Evolutionary conservation across 1,140 invertebrate species (phyloP), one percentile per base, ranked within the genome.

Genomic region (Mactra quadrangularis): DNA sequence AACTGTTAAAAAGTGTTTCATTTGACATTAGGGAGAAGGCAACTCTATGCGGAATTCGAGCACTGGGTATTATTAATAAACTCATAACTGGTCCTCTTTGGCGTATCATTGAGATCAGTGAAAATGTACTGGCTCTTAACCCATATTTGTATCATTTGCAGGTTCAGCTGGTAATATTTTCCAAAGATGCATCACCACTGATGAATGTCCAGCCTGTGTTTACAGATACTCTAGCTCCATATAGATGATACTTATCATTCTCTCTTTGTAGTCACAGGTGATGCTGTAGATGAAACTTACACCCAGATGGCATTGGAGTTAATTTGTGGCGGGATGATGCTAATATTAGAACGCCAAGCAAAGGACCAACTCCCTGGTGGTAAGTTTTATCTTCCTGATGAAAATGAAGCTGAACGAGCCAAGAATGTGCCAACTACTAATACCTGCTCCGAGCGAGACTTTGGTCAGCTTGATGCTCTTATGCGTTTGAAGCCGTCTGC

Each of bases 301-400:
- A 68, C 64, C 4, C 64, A 68, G 45, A 68, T 68, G 64, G 38
- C 64, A 35, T 22, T 68, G 41, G 64, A 68, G 19, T 22, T 22
- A 27, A 47, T 50, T 11, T 47, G 35, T 47, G 41, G 35, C 22
- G 45, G 64, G 1, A 9, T 4, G 0, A 47, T 47, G 25, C 6
- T 68, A 1, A 15, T 68, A 22, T 29, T 47, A 47, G 13, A 68
- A 47, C 15, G 22, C 3, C 38, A 68, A 47, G 19, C 38, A 4
- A 68, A 68, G 15, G 64, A 47, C 38, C 64, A 68, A 27, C 22
- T 68, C 1, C 64, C 64, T 7, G 64, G 64, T 47, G 64, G 64
- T 15, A 68, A 68, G 33, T 52, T 38, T 29, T 66, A 33, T 29
- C 31, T 29, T 47, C 38, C 22, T 9, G 29, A 68, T 6, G 15